phyloP scores from a whole-genome alignment of 2,888 invertebrate genomes.

The Bombyx huttoni region DNA sequence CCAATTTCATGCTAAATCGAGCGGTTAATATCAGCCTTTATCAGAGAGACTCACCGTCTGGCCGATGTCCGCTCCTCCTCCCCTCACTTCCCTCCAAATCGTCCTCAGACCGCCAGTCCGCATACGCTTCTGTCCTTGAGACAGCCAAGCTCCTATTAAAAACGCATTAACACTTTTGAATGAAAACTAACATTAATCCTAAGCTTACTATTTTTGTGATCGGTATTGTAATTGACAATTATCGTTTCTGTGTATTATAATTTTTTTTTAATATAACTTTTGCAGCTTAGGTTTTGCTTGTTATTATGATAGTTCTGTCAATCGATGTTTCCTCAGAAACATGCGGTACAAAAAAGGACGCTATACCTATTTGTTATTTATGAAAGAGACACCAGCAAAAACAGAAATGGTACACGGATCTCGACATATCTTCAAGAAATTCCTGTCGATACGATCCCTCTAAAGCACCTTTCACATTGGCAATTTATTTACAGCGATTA shows the following conservation, averaged over 20 bases:
- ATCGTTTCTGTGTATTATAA: too few relatives aligned
- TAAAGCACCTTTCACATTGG: slow-evolving; percentile 27
- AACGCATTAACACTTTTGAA: slow-evolving; percentile 48
- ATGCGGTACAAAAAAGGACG: slow-evolving; percentile 2
- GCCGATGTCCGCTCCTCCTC: slow-evolving; percentile 9
- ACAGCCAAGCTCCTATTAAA: slow-evolving; percentile 39
- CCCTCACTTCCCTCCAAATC: slow-evolving; percentile 5
- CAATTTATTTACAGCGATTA: not conserved
- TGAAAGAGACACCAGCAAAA: slow-evolving; percentile 12
- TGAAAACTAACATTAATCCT: slow-evolving; percentile 28
- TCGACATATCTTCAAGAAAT: slow-evolving; percentile 36
- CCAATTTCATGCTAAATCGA: slow-evolving; percentile 73
- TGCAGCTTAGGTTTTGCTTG: slow-evolving; percentile 15
- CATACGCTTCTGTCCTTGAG: not conserved
- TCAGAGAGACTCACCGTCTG: slow-evolving; percentile 64
- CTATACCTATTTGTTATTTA: slow-evolving; percentile 9
- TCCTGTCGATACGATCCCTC: slow-evolving; percentile 19
- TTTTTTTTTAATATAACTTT: too few relatives aligned
- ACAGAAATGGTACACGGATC: slow-evolving; percentile 26
- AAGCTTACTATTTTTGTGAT: too few relatives aligned
- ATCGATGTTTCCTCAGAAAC: not conserved
- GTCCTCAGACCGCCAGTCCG: slow-evolving; percentile 2
- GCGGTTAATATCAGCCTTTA: slow-evolving; percentile 68
- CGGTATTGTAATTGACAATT: too few relatives aligned
- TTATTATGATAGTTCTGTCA: slow-evolving; percentile 14